Evolutionary conservation across 2,797 vertebrate species (phyloP).

Genomic region (Morelia viridis): DNA sequence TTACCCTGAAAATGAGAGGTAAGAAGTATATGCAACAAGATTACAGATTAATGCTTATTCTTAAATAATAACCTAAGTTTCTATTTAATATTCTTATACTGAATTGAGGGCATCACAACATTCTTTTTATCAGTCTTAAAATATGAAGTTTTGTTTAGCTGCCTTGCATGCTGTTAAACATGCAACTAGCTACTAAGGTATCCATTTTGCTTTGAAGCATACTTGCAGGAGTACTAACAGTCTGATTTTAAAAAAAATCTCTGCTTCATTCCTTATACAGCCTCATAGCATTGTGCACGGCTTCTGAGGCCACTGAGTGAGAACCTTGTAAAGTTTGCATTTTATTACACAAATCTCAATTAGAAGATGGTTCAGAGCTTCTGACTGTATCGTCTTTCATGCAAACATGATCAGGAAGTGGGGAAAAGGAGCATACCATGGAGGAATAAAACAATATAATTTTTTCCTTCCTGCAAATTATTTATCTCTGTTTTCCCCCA

Average conservation of each 20-base stretch:
- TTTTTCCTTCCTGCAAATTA: neutral
- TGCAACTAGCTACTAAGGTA: neutral
- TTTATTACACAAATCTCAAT: neutral
- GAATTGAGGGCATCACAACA: neutral
- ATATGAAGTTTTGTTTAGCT: neutral
- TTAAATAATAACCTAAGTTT: too few relatives aligned
- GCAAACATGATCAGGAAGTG: neutral
- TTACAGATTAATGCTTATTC: neutral
- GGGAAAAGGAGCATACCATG: neutral
- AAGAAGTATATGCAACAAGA: neutral
- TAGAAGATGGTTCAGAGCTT: neutral
- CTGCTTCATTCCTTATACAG: slow-evolving; percentile 10
- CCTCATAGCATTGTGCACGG: accelerated
- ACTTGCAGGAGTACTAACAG: accelerated
- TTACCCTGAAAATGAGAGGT: neutral
- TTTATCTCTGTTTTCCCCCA: neutral
- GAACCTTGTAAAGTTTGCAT: neutral
- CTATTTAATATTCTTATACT: neutral
- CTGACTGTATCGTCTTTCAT: neutral
- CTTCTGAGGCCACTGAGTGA: neutral
- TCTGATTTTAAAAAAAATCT: neutral
- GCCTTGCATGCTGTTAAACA: neutral
- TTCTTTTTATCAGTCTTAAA: neutral
- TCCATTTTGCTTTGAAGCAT: slow-evolving; percentile 4
- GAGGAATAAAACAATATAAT: neutral